These are phyloP conservation scores for Ellobium chinense DNA, from an alignment of 2,888 invertebrate species.

Conservation along the genomic window DNA sequence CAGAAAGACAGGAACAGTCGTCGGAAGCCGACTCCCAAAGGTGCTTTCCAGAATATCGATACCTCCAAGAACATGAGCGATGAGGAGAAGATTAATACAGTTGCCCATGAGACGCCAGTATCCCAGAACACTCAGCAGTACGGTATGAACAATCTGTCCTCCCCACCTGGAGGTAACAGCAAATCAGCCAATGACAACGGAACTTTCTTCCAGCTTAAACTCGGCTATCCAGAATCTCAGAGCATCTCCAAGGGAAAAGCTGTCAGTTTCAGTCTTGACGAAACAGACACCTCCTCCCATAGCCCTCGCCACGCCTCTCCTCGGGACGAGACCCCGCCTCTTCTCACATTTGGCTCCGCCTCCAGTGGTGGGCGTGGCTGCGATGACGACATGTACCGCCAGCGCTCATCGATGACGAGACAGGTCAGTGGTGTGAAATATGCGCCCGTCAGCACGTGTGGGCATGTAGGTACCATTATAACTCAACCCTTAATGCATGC, in stretches of 20 bases:
- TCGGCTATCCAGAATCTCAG: slow-evolving; percentile 19
- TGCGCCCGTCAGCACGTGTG: slow-evolving; percentile 40
- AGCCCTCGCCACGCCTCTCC: slow-evolving; percentile 9
- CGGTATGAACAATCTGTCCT: background rate
- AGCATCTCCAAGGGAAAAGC: slow-evolving; percentile 45
- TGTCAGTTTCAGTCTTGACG: slow-evolving; percentile 54
- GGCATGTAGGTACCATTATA: slow-evolving; percentile 43
- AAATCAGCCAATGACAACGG: background rate
- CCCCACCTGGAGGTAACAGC: slow-evolving; percentile 16
- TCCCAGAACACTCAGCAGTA: background rate
- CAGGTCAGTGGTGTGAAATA: slow-evolving; percentile 49
- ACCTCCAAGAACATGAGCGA: slow-evolving; percentile 12
- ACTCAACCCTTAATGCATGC: no score
- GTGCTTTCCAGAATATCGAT: slow-evolving; percentile 34
- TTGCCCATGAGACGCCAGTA: background rate
- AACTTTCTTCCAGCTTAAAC: slow-evolving; percentile 24
- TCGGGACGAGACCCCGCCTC: background rate
- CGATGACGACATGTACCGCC: slow-evolving; percentile 28
- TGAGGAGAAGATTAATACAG: slow-evolving; percentile 15
- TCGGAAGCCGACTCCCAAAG: slow-evolving; percentile 39
- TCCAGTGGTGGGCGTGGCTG: slow-evolving; percentile 4
- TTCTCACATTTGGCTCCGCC: slow-evolving; percentile 13
- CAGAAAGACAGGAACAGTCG: slow-evolving; percentile 45
- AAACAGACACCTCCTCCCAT: slow-evolving; percentile 12
- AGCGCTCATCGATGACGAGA: slow-evolving; percentile 15